These are phyloP conservation scores for Troglohyphantes excavatus DNA, from an alignment of 2,888 invertebrate genomes.

Conservation along the genomic window DNA sequence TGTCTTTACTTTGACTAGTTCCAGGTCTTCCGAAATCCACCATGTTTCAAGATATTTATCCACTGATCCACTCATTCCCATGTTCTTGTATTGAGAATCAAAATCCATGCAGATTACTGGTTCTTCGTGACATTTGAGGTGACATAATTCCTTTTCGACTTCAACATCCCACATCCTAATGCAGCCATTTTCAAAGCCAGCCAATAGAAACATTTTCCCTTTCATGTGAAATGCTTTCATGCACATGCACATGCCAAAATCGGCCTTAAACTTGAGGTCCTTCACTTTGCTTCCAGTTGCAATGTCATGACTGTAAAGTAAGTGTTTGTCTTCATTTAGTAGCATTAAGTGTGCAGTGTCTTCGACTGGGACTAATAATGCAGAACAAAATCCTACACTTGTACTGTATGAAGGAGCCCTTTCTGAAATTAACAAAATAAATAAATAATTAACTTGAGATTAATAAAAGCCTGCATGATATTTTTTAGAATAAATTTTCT, in stretches of 20 bases:
- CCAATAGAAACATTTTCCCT: constrained; percentile 10
- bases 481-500: too few species aligned
- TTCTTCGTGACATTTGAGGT: constrained; percentile 61
- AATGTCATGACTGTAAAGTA: constrained; percentile 8
- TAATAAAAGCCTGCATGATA: too few species aligned
- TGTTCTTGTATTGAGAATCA: constrained; percentile 33
- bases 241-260: constrained; percentile 67
- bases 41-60: constrained; percentile 60
- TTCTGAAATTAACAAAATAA: constrained; percentile 45
- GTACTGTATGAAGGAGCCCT: background rate
- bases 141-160: constrained; percentile 26
- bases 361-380: constrained; percentile 7
- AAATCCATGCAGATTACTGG: constrained; percentile 75
- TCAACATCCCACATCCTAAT: constrained; percentile 54
- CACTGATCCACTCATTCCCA: constrained; percentile 77
- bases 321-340: background rate
- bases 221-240: constrained; percentile 39
- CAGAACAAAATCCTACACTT: constrained; percentile 63
- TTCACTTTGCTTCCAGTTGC: background rate
- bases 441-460: too few species aligned
- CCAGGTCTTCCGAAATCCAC: constrained; percentile 42
- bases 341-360: background rate
- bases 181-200: constrained; percentile 79
- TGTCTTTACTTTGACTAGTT: constrained; percentile 13
- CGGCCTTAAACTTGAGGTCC: background rate